phyloP scores from a whole-genome alignment of 2,888 invertebrate genomes.

The Drosophila bunnanda region DNA sequence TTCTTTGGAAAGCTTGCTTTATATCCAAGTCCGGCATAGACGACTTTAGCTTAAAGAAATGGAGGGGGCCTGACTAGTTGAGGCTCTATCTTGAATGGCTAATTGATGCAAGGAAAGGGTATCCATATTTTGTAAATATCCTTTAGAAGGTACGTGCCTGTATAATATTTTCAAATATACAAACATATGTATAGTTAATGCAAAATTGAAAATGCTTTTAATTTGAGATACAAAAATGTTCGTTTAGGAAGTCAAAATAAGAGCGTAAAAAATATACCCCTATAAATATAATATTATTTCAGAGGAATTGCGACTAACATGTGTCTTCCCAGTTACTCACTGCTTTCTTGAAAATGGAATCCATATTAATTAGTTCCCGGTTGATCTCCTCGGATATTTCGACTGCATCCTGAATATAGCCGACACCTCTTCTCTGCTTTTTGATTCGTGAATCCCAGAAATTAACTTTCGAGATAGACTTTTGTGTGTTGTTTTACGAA shows the following conservation, averaged over 20 bases:
- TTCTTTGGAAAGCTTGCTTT: not conserved
- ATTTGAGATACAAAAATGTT: not conserved
- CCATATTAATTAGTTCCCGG: conserved; percentile 1
- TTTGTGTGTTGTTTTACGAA: not conserved
- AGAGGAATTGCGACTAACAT: not conserved
- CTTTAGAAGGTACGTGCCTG: not conserved
- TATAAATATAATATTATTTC: not conserved
- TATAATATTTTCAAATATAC: not conserved
- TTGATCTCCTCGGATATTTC: conserved; percentile 2
- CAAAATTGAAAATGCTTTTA: not conserved
- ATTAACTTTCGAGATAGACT: not conserved
- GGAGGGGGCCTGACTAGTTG: not conserved
- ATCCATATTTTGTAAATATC: conserved; percentile 5
- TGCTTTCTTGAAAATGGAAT: conserved; percentile 4
- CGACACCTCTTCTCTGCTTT: not conserved
- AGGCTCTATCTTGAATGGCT: not conserved
- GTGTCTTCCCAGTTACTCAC: conserved; percentile 1
- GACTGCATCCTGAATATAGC: conserved; percentile 1
- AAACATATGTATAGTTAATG: too few relatives aligned
- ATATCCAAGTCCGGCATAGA: not conserved
- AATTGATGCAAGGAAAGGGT: not conserved
- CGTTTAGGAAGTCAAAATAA: not conserved
- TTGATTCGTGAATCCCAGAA: not conserved
- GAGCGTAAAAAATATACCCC: too few relatives aligned
- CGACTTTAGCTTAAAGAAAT: not conserved